A percentile compares a stretch with the other conserved stretches of the same genome.
phyloP scores from a whole-genome alignment of 2,113 vertebrate species.

The Delphinapterus leucas region DNA sequence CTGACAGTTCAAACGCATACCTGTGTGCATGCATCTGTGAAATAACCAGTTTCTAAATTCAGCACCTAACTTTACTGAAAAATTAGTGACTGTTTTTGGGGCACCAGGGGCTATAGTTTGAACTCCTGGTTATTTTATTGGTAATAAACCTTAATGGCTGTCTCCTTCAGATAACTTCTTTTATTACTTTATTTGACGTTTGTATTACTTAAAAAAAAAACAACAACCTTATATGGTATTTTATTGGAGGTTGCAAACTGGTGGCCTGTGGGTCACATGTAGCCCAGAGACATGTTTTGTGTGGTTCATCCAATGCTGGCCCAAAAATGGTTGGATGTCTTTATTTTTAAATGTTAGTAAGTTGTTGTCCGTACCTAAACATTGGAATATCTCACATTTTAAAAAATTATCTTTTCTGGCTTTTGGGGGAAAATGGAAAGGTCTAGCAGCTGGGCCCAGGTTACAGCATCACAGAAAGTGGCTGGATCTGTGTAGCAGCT shows the following conservation, averaged over 20 bases:
- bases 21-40: background rate
- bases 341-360: background rate
- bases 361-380: background rate
- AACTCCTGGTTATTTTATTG: conserved; percentile 33
- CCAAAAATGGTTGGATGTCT: background rate
- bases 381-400: background rate
- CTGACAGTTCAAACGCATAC: background rate
- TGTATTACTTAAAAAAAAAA: background rate
- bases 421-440: background rate
- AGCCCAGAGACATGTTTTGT: background rate
- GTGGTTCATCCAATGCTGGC: background rate
- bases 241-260: background rate
- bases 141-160: background rate
- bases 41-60: conserved; percentile 50
- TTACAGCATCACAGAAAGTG: background rate
- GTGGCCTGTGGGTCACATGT: background rate
- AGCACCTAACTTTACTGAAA: background rate
- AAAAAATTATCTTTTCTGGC: background rate
- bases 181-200: background rate
- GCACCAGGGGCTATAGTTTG: background rate
- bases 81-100: background rate
- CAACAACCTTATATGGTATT: background rate
- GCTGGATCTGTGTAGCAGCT: background rate
- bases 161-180: background rate
- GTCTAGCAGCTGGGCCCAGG: background rate